Evolutionary conservation across 2,797 vertebrate species (phyloP).

Genomic region (Trematocara caparti): DNA sequence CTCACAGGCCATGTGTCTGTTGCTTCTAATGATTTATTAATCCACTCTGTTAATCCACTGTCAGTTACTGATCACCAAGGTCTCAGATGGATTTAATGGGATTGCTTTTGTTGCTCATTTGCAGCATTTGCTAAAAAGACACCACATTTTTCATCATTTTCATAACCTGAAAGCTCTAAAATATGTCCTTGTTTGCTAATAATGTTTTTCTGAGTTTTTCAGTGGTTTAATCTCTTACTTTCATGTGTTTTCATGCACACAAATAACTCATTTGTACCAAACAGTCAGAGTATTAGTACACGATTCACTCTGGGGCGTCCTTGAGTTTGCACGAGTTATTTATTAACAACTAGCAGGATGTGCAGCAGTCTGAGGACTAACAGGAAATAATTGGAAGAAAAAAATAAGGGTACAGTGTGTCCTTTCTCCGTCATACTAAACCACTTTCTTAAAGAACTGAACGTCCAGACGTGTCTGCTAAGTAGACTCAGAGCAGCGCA

Average conservation of each 20-base stretch:
- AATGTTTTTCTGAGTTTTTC: not conserved
- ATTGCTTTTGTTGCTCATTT: not conserved
- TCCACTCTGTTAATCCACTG: not conserved
- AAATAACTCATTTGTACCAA: not conserved
- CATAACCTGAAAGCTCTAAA: fast-evolving
- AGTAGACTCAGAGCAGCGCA: not conserved
- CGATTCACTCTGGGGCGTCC: not conserved
- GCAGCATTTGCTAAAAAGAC: not conserved
- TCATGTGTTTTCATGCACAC: not conserved
- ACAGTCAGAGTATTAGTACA: not conserved
- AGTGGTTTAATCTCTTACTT: not conserved
- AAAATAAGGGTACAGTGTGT: not conserved
- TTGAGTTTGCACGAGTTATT: not conserved
- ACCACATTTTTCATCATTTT: not conserved
- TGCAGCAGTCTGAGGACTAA: not conserved
- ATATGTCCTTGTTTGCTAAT: not conserved
- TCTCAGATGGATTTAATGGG: not conserved
- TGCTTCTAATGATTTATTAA: not conserved
- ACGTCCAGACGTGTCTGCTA: not conserved
- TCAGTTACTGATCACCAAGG: not conserved
- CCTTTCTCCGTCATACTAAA: not conserved
- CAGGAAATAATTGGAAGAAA: not conserved
- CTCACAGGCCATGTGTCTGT: not conserved
- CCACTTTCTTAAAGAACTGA: not conserved
- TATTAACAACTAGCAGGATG: not conserved